phyloP scores from a whole-genome alignment of 2,797 vertebrate species.

The Brachyrhaphis roseni region DNA sequence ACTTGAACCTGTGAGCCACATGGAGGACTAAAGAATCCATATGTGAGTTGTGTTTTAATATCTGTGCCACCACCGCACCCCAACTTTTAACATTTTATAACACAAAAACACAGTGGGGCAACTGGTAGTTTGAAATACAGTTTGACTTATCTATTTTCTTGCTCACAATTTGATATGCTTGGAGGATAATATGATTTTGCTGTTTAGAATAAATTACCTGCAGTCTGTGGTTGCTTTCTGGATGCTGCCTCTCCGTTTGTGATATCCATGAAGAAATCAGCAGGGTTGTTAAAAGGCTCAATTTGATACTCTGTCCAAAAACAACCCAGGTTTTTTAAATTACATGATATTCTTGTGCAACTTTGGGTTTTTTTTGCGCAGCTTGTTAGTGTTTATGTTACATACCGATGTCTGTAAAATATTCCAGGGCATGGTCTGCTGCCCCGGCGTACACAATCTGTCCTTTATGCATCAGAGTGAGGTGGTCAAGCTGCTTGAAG shows the following conservation, averaged over 20 bases:
- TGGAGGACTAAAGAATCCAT: no score
- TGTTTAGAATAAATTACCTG: slow-evolving; percentile 43
- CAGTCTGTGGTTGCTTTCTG: slow-evolving; percentile 4
- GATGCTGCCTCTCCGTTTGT: slow-evolving; percentile 76
- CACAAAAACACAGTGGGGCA: no score
- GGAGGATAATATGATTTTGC: neutral
- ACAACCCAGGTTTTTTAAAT: neutral
- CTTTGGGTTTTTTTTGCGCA: neutral
- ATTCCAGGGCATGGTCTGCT: slow-evolving; percentile 61
- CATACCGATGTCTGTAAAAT: slow-evolving; percentile 78
- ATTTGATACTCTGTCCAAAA: slow-evolving; percentile 78
- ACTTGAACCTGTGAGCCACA: no score
- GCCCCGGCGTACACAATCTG: slow-evolving; percentile 78
- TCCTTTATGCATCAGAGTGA: slow-evolving; percentile 82
- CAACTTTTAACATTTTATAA: no score
- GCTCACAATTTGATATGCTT: neutral
- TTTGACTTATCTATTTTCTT: neutral
- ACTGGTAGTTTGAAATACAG: neutral
- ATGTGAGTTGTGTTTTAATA: no score
- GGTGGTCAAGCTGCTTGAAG: slow-evolving; percentile 81
- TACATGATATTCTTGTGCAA: neutral
- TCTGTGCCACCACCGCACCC: no score
- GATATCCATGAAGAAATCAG: slow-evolving; percentile 85
- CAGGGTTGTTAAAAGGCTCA: slow-evolving; percentile 80
- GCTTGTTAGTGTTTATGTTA: neutral